Evolutionary conservation across 2,888 invertebrate genomes (phyloP), one percentile per base, ranked within the genome.

Genomic region (Ochropacha duplaris): DNA sequence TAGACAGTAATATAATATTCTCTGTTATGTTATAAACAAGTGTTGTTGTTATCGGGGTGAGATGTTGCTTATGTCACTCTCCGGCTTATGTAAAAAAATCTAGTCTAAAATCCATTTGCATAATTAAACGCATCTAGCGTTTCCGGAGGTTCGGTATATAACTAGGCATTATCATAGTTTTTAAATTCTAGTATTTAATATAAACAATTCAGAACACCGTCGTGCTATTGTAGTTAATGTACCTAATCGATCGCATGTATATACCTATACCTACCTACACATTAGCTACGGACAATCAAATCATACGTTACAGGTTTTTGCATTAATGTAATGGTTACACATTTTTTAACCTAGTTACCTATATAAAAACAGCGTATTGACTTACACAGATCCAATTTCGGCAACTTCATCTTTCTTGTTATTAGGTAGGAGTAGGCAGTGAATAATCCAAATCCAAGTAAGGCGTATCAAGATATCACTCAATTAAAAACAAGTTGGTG

Each of bases 361-460:
- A 49, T 50, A 34, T 49, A 56, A n/a, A n/a, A n/a, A n/a, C n/a
- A n/a, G n/a, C 55, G 59, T 60, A 63, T 54, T 62, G 60, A 86
- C 87, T 88, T 76, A 88, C 87, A 75, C 56, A 86, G 68, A 74
- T 88, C 87, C 72, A 87, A 81, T 82, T 86, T 88, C 78, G 84
- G 85, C 70, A 87, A 76, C 76, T 86, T 89, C 89, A 90, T 90
- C 61, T 77, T 82, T 78, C 69, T 69, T 59, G 58, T 54, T 60
- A 62, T 51, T 50, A 59, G 52, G 57, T 59, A 54, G 58, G 57
- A 64, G 60, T 66, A 63, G 55, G 57, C 56, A 58, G 50, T 58
- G 55, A 60, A 54, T 56, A 66, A 71, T 69, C 71, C 62, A 68
- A 68, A 71, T 69, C 69, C 67, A 66, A 66, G 9, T 19, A 1